Conservation (phyloP, 2,113 vertebrate genomes). For the Bostrychus sinensis region DNA sequence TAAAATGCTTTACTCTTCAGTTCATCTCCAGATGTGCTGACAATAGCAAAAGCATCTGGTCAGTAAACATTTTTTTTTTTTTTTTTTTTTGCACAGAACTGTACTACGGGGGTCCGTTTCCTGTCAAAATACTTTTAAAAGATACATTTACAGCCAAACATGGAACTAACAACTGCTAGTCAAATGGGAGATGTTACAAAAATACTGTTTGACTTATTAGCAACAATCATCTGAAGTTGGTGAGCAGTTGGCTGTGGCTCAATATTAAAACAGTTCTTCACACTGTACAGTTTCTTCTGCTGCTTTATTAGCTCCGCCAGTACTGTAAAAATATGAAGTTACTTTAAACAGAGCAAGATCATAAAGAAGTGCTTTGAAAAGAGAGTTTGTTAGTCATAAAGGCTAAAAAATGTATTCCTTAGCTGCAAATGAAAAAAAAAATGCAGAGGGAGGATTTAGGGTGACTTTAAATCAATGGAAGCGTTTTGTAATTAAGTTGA, state of each 20-base stretch:
- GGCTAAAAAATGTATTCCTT: constrained; percentile 18
- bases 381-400: constrained; percentile 14
- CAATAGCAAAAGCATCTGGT: constrained; percentile 5
- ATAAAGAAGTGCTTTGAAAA: constrained; percentile 29
- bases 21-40: constrained; percentile 2
- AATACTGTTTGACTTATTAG: not conserved
- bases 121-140: constrained; percentile 2
- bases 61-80: constrained; percentile 10
- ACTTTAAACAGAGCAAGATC: constrained; percentile 17
- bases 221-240: not conserved
- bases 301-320: not conserved
- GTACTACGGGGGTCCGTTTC: not conserved
- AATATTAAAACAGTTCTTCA: not conserved
- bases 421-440: constrained; percentile 32
- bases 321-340: constrained; percentile 31
- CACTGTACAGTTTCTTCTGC: not conserved
- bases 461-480: constrained; percentile 11
- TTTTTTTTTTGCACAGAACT: not conserved
- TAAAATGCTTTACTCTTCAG: constrained; percentile 5
- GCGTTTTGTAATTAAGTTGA: constrained; percentile 26
- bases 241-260: not conserved
- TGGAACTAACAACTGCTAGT: constrained; percentile 1
- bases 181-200: not conserved
- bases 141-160: not conserved
- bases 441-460: not conserved